These are phyloP conservation scores for Sceloporus tristichus DNA, from an alignment of 2,113 vertebrate species.

Conservation along the genomic window DNA sequence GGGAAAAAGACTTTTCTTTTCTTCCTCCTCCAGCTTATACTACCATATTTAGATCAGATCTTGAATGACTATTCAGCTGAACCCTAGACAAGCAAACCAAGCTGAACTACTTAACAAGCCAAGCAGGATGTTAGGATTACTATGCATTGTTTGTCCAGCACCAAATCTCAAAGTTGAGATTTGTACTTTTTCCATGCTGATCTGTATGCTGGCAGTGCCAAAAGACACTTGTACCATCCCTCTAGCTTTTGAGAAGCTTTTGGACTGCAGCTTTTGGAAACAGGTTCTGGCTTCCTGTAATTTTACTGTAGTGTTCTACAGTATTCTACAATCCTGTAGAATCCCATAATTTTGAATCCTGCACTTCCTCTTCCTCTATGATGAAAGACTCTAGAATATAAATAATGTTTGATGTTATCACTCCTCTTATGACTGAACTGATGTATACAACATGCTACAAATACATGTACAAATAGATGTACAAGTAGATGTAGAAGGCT, in stretches of 20 bases:
- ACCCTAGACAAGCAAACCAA: background rate
- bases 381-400: background rate
- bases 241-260: no score
- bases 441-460: background rate
- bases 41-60: background rate
- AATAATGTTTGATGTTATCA: no score
- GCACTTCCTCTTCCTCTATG: no score
- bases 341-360: background rate
- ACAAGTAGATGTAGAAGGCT: background rate
- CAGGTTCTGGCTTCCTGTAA: background rate
- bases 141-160: background rate
- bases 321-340: background rate
- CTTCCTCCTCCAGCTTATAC: background rate
- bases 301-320: background rate
- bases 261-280: background rate
- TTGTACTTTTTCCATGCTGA: background rate
- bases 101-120: background rate
- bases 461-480: background rate
- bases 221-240: no score
- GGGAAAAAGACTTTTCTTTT: no score
- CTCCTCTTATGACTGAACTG: background rate
- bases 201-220: background rate
- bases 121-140: no score
- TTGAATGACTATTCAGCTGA: background rate
- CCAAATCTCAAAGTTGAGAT: no score